Percentiles rank a stretch among this genome's conserved stretches.
These are phyloP conservation scores for Panopea generosa DNA, from an alignment of 2,888 invertebrate genomes.

Conservation along the genomic window DNA sequence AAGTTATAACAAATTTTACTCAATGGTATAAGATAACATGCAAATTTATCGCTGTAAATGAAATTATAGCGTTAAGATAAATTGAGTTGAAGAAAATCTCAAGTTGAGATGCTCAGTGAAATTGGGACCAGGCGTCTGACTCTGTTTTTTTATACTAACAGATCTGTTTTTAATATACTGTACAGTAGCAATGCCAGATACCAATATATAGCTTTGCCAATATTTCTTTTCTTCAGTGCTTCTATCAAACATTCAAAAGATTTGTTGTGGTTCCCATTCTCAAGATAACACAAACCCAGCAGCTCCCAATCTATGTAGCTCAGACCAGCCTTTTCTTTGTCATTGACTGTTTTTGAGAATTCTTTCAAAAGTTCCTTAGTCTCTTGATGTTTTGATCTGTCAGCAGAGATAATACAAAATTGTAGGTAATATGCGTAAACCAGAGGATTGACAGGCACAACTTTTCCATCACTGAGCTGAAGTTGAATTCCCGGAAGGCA, in stretches of 20 bases:
- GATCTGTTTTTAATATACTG: too few relatives aligned
- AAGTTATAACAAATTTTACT: too few relatives aligned
- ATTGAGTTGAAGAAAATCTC: too few relatives aligned
- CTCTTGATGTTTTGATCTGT: neutral
- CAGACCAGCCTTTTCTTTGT: neutral
- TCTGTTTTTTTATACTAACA: too few relatives aligned
- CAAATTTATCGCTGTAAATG: too few relatives aligned
- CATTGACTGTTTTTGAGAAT: neutral
- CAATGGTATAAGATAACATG: too few relatives aligned
- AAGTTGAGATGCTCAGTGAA: too few relatives aligned
- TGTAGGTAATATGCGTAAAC: slow-evolving; percentile 13
- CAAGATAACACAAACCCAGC: slow-evolving; percentile 1
- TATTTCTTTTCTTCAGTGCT: neutral
- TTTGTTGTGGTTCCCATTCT: neutral
- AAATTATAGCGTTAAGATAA: too few relatives aligned
- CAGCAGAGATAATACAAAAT: neutral
- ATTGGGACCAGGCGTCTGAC: too few relatives aligned
- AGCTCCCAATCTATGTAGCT: neutral
- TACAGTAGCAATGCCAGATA: neutral
- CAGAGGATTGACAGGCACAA: neutral
- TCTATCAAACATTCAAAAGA: neutral
- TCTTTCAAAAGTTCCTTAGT: too few relatives aligned
- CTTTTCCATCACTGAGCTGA: slow-evolving; percentile 7
- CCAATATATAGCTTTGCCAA: slow-evolving; percentile 7
- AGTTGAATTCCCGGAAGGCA: slow-evolving; percentile 11